Conservation (phyloP, 2,797 vertebrate species). For the Xyrichtys novacula region DNA sequence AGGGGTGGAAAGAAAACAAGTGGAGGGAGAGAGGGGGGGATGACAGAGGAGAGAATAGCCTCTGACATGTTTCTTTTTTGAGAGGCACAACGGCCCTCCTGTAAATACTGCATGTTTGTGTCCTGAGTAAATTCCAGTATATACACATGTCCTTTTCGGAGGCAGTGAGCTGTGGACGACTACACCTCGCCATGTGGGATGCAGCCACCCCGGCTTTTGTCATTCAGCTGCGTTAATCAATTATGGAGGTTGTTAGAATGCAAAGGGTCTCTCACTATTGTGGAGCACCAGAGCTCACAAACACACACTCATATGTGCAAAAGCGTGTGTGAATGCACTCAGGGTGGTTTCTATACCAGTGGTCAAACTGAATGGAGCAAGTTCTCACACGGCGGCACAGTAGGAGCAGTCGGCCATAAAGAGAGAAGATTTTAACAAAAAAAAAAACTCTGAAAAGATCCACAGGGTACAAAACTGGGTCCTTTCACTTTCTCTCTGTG, state of each 20-base stretch:
- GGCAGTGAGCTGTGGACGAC: constrained; percentile 49
- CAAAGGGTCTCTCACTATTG: constrained; percentile 26
- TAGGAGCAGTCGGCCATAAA: constrained; percentile 55
- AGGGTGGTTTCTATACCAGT: constrained; percentile 63
- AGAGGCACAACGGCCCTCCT: constrained; percentile 35
- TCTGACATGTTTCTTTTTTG: constrained; percentile 48
- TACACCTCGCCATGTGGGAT: constrained; percentile 34
- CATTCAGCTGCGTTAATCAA: constrained; percentile 53
- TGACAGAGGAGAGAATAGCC: constrained; percentile 27
- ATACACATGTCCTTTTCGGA: constrained; percentile 47
- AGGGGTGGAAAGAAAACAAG: constrained; percentile 60
- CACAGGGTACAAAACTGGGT: constrained; percentile 57
- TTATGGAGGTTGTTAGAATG: constrained; percentile 48
- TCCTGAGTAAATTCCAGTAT: constrained; percentile 39
- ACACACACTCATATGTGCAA: constrained; percentile 20
- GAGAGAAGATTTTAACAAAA: constrained; percentile 43
- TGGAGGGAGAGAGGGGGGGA: constrained; percentile 1
- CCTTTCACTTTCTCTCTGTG: constrained; percentile 50
- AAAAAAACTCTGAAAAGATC: constrained; percentile 64
- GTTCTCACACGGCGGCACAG: constrained; percentile 59
- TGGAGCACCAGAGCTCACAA: constrained; percentile 23
- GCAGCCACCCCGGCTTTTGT: constrained; percentile 53
- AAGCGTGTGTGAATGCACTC: constrained; percentile 9
- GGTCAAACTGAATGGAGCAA: constrained; percentile 72
- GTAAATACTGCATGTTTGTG: constrained; percentile 45